A percentile compares a stretch with the other conserved stretches of the same genome.
Conservation (phyloP, 2,113 vertebrate genomes). For the Sylvia atricapilla region DNA sequence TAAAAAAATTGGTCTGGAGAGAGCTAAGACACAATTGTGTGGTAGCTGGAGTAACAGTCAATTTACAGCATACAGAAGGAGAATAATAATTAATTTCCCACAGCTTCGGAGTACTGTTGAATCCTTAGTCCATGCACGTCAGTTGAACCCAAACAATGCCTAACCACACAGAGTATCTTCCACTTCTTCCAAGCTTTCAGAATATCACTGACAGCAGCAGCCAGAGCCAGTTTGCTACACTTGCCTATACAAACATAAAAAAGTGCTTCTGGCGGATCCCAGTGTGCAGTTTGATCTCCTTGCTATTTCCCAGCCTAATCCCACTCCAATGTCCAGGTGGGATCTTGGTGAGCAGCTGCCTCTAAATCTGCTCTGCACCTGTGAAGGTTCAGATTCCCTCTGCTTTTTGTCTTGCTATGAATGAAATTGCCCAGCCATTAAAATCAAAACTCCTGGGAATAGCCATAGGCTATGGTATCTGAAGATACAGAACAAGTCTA, state of each 20-base stretch:
- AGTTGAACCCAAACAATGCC: neutral
- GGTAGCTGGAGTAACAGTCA: neutral
- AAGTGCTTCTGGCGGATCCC: neutral
- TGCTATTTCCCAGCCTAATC: neutral
- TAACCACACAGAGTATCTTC: neutral
- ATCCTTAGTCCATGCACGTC: neutral
- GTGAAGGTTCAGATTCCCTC: neutral
- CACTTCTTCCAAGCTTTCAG: neutral
- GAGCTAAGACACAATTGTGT: neutral
- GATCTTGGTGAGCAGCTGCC: neutral
- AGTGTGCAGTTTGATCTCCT: neutral
- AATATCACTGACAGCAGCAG: neutral
- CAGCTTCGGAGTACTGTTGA: neutral
- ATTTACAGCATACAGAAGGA: neutral
- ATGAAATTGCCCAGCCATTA: neutral
- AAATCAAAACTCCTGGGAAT: neutral
- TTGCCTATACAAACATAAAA: neutral
- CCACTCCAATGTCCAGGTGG: neutral
- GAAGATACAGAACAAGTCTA: neutral
- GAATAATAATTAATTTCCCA: neutral
- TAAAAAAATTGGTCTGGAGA: neutral
- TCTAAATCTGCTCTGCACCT: neutral
- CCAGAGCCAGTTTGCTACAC: neutral
- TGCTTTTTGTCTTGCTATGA: neutral
- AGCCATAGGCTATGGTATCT: neutral